These are phyloP conservation scores for Neocloeon triangulifer DNA, from an alignment of 1,140 invertebrate species.

Conservation along the genomic window DNA sequence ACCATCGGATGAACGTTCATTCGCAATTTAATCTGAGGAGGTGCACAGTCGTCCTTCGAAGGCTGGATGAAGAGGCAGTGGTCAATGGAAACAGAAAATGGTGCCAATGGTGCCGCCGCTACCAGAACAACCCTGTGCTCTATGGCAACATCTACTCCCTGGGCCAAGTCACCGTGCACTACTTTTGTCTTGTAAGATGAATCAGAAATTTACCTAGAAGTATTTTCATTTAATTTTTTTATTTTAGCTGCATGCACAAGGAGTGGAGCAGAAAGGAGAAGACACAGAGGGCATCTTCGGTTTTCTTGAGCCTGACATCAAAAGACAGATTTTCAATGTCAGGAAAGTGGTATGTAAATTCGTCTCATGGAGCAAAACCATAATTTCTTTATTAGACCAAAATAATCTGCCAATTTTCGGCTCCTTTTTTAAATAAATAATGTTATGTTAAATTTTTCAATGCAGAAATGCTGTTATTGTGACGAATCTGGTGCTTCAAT, in stretches of 20 bases:
- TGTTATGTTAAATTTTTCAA: conserved; percentile 10
- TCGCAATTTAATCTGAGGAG: no score
- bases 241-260: conserved; percentile 30
- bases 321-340: conserved; percentile 26
- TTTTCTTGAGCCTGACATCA: conserved; percentile 31
- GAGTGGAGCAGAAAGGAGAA: conserved; percentile 29
- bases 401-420: no score
- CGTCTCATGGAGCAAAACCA: no score
- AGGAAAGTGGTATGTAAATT: conserved; percentile 29
- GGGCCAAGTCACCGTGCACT: conserved; percentile 8
- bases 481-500: conserved; percentile 26
- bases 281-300: conserved; percentile 33
- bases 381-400: no score
- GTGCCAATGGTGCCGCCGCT: no score
- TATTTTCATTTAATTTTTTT: neutral
- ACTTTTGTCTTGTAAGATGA: conserved; percentile 10
- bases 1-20: no score
- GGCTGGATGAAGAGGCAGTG: no score
- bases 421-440: neutral
- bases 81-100: no score
- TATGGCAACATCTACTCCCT: conserved; percentile 9
- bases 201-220: neutral
- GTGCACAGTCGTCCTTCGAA: no score
- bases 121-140: no score
- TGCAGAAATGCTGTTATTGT: conserved; percentile 38